phyloP scores from a whole-genome alignment of 2,113 vertebrate genomes.

The Macroglossus sobrinus region DNA sequence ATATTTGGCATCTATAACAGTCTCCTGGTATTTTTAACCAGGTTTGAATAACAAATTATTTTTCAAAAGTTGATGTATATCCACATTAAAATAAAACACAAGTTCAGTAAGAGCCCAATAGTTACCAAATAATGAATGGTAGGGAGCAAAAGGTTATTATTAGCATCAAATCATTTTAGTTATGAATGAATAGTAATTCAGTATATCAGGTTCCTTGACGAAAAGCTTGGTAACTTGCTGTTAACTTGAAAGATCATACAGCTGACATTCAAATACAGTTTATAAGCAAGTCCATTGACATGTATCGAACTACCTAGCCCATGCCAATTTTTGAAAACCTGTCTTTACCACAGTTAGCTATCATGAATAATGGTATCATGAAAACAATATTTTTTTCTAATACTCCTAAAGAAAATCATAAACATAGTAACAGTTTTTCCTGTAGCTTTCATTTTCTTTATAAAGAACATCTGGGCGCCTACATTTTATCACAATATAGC shows the following conservation, averaged over 20 bases:
- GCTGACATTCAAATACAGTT: neutral
- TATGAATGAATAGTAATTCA: slow-evolving; percentile 35
- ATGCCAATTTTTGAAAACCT: neutral
- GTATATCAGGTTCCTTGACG: neutral
- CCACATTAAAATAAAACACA: slow-evolving; percentile 44
- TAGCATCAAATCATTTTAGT: neutral
- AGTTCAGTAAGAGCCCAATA: neutral
- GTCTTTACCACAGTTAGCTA: neutral
- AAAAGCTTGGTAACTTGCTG: slow-evolving; percentile 13
- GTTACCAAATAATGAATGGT: neutral
- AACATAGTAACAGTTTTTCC: slow-evolving; percentile 43
- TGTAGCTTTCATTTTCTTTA: slow-evolving; percentile 39
- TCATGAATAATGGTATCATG: neutral
- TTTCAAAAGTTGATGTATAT: slow-evolving; percentile 35
- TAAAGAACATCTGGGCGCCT: slow-evolving; percentile 60
- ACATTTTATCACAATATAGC: neutral
- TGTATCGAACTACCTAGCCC: neutral
- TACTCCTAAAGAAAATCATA: neutral
- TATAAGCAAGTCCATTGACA: neutral
- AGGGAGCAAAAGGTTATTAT: neutral
- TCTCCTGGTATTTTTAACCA: slow-evolving; percentile 14
- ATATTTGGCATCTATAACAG: slow-evolving; percentile 65
- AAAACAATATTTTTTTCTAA: neutral
- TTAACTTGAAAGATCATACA: neutral
- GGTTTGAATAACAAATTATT: slow-evolving; percentile 21